Percentiles rank a stretch among this genome's conserved stretches.
These are phyloP conservation scores for Zapornia atra DNA, from an alignment of 2,113 vertebrate species.

Conservation along the genomic window DNA sequence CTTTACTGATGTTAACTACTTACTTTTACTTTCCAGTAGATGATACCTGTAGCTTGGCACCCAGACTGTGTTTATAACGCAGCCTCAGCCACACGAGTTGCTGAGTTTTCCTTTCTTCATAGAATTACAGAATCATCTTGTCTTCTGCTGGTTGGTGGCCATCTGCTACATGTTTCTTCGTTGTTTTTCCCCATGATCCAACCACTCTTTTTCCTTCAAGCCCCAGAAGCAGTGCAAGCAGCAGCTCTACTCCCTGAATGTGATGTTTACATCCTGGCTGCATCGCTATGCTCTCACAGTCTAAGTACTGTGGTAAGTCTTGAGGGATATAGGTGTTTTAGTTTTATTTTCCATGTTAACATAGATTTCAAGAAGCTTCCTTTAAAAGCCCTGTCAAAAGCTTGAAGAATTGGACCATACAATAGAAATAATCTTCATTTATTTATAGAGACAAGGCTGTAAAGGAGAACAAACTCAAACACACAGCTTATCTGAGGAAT, in stretches of 20 bases:
- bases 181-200: neutral
- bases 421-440: neutral
- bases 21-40: neutral
- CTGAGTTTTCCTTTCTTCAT: neutral
- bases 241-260: neutral
- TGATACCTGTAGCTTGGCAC: neutral
- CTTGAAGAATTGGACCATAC: neutral
- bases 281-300: neutral
- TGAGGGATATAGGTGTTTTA: neutral
- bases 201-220: neutral
- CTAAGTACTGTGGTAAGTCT: neutral
- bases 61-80: neutral
- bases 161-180: neutral
- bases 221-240: neutral
- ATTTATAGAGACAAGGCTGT: neutral
- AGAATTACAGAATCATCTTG: neutral
- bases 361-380: neutral
- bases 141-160: neutral
- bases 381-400: slow-evolving; percentile 3
- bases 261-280: neutral
- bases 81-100: neutral
- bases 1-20: neutral
- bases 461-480: neutral
- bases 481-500: neutral
- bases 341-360: neutral